Evolutionary conservation across 2,797 vertebrate species (phyloP).

Genomic region (Remorina albescens): DNA sequence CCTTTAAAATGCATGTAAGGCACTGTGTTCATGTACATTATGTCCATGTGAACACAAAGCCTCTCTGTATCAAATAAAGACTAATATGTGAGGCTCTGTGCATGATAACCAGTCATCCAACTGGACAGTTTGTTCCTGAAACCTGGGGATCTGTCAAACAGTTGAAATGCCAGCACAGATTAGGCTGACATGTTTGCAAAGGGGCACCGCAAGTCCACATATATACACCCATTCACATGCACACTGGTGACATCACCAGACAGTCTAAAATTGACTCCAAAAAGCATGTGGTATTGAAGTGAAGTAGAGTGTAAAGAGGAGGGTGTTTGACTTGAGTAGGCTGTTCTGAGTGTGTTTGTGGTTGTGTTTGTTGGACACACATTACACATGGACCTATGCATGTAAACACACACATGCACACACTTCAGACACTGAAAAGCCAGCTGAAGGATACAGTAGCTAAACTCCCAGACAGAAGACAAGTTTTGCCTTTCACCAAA

Average conservation of each 20-base stretch:
- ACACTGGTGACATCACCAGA: conserved; percentile 51
- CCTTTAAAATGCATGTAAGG: background rate
- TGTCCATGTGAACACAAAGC: conserved; percentile 30
- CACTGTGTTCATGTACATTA: background rate
- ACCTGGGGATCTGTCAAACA: conserved; percentile 62
- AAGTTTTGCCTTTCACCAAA: conserved; percentile 64
- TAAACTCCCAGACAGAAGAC: conserved; percentile 44
- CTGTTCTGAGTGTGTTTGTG: conserved; percentile 3
- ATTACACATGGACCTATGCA: background rate
- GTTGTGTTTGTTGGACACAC: conserved; percentile 7
- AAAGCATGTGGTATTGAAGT: conserved; percentile 17
- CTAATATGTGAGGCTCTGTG: conserved; percentile 24
- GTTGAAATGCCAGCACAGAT: conserved; percentile 61
- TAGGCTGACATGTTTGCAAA: conserved; percentile 67
- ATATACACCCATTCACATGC: conserved; percentile 11
- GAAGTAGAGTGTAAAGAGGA: conserved; percentile 7
- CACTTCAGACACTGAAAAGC: conserved; percentile 5
- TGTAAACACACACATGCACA: conserved; percentile 12
- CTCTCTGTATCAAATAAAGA: conserved; percentile 41
- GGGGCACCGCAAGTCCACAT: conserved; percentile 57
- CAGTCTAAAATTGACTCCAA: conserved; percentile 31
- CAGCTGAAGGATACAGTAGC: conserved; percentile 64
- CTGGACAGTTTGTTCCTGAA: conserved; percentile 52
- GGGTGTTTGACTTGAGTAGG: conserved; percentile 15
- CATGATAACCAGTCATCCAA: conserved; percentile 43